These are phyloP conservation scores for Conus canariensis DNA, from an alignment of 2,888 invertebrate genomes.

Conservation along the genomic window DNA sequence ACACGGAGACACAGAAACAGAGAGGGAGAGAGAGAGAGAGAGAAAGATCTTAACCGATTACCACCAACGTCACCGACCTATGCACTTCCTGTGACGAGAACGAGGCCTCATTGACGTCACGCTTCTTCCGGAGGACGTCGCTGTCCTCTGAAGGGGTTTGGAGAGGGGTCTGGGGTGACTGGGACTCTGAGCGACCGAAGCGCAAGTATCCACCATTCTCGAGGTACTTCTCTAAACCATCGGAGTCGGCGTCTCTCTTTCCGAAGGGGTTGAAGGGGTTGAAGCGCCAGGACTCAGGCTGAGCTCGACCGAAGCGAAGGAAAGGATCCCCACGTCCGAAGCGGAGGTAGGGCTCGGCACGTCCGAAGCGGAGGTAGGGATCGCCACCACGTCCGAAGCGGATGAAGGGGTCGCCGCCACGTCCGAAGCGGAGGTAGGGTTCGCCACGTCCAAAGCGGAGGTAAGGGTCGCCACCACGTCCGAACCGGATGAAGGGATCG, in stretches of 20 bases:
- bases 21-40: background rate
- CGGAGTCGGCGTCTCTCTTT: conserved; percentile 24
- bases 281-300: background rate
- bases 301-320: conserved; percentile 47
- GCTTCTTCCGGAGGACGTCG: conserved; percentile 5
- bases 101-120: background rate
- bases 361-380: conserved; percentile 45
- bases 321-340: conserved; percentile 60
- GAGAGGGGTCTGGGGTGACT: background rate
- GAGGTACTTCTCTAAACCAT: conserved; percentile 7
- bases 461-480: conserved; percentile 53
- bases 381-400: conserved; percentile 49
- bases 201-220: conserved; percentile 46
- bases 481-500: conserved; percentile 68
- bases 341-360: conserved; percentile 63
- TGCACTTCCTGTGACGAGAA: background rate
- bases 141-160: background rate
- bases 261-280: conserved; percentile 37
- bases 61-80: background rate
- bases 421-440: conserved; percentile 67
- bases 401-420: conserved; percentile 51
- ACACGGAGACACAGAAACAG: background rate
- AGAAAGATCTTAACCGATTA: background rate
- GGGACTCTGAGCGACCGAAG: conserved; percentile 42
- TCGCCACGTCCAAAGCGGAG: conserved; percentile 53